A percentile compares a stretch with the other conserved stretches of the same genome.
Evolutionary conservation across 2,888 invertebrate species (phyloP).

Genomic region (Seira sanloemensis): DNA sequence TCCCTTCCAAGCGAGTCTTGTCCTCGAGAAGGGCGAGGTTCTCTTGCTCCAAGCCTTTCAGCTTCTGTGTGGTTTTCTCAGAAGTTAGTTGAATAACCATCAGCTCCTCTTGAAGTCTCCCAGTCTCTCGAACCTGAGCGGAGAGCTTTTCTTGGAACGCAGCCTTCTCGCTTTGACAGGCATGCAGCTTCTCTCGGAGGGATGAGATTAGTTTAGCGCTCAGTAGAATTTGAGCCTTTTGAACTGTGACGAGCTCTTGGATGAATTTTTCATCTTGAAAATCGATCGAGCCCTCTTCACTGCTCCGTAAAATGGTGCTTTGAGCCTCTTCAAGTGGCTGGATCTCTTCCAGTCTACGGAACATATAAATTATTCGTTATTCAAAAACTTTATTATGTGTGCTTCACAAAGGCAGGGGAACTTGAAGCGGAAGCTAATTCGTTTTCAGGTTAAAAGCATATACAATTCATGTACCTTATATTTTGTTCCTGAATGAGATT

Average conservation of each 20-base stretch:
- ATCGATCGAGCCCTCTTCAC: slow-evolving; percentile 37
- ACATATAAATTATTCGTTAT: background rate
- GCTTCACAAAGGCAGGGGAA: no score
- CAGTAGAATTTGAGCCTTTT: slow-evolving; percentile 65
- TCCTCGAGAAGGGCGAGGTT: slow-evolving; percentile 41
- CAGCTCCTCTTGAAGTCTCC: slow-evolving; percentile 59
- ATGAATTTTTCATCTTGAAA: slow-evolving; percentile 52
- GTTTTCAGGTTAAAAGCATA: background rate
- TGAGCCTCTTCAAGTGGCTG: slow-evolving; percentile 69
- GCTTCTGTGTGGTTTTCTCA: slow-evolving; percentile 50
- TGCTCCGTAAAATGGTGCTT: slow-evolving; percentile 41
- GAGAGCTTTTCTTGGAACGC: slow-evolving; percentile 52
- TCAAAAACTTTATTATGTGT: no score
- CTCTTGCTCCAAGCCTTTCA: slow-evolving; percentile 57
- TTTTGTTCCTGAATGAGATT: slow-evolving; percentile 45
- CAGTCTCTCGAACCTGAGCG: slow-evolving; percentile 28
- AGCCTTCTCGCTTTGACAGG: slow-evolving; percentile 42
- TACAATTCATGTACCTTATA: slow-evolving; percentile 24
- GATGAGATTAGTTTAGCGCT: slow-evolving; percentile 62
- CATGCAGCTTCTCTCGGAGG: slow-evolving; percentile 50
- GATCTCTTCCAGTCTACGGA: slow-evolving; percentile 65
- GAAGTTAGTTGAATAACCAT: slow-evolving; percentile 46
- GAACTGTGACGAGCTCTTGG: slow-evolving; percentile 59
- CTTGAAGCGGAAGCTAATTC: background rate
- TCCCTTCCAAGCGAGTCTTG: slow-evolving; percentile 42